These are phyloP conservation scores for Corythornis madagascariensis DNA, from an alignment of 2,113 vertebrate species.

Conservation along the genomic window DNA sequence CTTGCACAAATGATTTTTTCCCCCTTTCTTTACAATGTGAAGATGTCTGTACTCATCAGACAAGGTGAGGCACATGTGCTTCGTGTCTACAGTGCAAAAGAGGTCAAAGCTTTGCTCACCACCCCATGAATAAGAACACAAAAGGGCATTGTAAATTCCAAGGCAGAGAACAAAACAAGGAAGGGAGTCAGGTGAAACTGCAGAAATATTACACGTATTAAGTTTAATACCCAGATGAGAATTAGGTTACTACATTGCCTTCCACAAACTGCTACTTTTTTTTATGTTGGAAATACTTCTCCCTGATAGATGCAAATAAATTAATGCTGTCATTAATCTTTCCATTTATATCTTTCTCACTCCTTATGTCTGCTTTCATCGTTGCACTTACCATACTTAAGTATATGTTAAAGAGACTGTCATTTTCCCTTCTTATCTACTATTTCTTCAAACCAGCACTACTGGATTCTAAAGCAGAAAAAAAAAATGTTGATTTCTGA, in stretches of 20 bases:
- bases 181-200: slow-evolving; percentile 35
- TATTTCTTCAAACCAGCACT: slow-evolving; percentile 51
- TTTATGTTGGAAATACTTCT: slow-evolving; percentile 59
- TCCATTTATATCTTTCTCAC: slow-evolving; percentile 70
- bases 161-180: slow-evolving; percentile 58
- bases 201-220: slow-evolving; percentile 60
- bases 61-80: slow-evolving; percentile 41
- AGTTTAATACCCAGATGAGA: slow-evolving; percentile 67
- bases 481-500: slow-evolving; percentile 23
- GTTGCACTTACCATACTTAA: slow-evolving; percentile 67
- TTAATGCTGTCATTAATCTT: slow-evolving; percentile 73
- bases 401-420: slow-evolving; percentile 69
- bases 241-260: slow-evolving; percentile 56
- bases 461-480: slow-evolving; percentile 28
- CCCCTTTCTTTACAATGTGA: not conserved
- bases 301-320: slow-evolving; percentile 63
- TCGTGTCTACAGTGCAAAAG: slow-evolving; percentile 31
- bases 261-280: slow-evolving; percentile 54
- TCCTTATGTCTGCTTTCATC: slow-evolving; percentile 70
- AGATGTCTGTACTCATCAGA: not conserved
- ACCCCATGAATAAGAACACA: slow-evolving; percentile 49
- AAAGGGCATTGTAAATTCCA: slow-evolving; percentile 64
- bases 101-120: slow-evolving; percentile 60
- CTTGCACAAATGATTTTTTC: not conserved
- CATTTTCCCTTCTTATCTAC: slow-evolving; percentile 61